Evolutionary conservation across 1,140 invertebrate species (phyloP), one percentile per base, ranked within the genome.

Genomic region (Diachasma alloeum): DNA sequence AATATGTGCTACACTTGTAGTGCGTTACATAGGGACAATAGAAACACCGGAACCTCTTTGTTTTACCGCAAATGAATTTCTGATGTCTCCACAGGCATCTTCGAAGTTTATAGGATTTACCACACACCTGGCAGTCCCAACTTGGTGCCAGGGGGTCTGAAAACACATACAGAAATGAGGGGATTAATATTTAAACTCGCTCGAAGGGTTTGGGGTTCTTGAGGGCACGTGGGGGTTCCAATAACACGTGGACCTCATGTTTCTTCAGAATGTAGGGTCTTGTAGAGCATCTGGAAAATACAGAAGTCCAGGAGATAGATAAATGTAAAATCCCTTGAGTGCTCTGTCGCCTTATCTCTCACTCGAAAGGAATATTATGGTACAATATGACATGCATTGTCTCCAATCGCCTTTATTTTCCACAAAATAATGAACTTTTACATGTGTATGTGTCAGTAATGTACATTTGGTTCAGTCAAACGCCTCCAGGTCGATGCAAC

Each of bases 1-100:
- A 83, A 24, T 88, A 89, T 22, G 92, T 88, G 78, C 91, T 91
- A n/a, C 88, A 89, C 37, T 91, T 91, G 56, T 90, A 89, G 74
- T 91, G 91, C 9, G 90, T 88, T 39, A 89, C 85, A 75, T 92
- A 91, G 11, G 88, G 81, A 70, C 92, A 93, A 78, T 91, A 87
- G n/a, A 87, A 87, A 82, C 93, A 93, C 76, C 90, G 86, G 74
- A 92, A 91, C n/a, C 90, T 89, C 0, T 92, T 92, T 81, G 88
- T 87, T 71, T 91, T 90, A 39, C 91, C 91, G 78, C 92, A 93
- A 79, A 92, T 91, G 82, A 90, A 92, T 42, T 88, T 87, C 42
- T 90, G 79, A 79, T 93, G 91, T 22, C 80, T 81, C 79, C 81
- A 83, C 0, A 88, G 78, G 31, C 81, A 88, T 37, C 85, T 87